Percentiles rank a stretch among this genome's conserved stretches.
phyloP scores from a whole-genome alignment of 2,888 invertebrate genomes.

The Watsonalla cultraria region DNA sequence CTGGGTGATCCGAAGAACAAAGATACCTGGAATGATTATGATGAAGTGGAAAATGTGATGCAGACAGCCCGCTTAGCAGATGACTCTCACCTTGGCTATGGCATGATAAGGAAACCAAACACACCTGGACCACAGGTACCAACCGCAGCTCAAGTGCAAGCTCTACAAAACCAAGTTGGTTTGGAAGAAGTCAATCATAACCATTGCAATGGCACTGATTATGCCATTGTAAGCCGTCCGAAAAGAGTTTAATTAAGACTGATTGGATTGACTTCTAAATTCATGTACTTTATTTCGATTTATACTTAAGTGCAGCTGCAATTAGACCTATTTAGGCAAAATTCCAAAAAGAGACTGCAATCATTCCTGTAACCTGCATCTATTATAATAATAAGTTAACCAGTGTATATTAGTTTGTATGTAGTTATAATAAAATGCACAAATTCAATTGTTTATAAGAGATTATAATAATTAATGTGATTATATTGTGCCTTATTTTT shows the following conservation, averaged over 20 bases:
- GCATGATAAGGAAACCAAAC: constrained; percentile 84
- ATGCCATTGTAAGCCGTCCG: constrained; percentile 90
- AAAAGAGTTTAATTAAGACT: constrained; percentile 84
- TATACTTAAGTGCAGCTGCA: constrained; percentile 4
- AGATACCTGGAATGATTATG: constrained; percentile 85
- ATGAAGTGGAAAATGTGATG: constrained; percentile 84
- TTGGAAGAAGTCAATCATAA: constrained; percentile 81
- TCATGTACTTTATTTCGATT: constrained; percentile 9
- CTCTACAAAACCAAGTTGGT: constrained; percentile 63
- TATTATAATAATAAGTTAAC: constrained; percentile 4
- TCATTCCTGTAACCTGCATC: constrained; percentile 40
- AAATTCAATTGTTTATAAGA: constrained; percentile 34
- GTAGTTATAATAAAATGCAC: constrained; percentile 24
- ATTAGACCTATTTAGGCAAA: constrained; percentile 9
- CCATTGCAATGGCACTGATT: constrained; percentile 86
- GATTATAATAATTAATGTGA: constrained; percentile 41
- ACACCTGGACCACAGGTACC: constrained; percentile 76
- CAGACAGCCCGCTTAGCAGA: constrained; percentile 86
- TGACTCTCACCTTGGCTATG: constrained; percentile 89
- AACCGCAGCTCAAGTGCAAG: constrained; percentile 69
- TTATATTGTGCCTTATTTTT: constrained; percentile 64
- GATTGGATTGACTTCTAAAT: constrained; percentile 44
- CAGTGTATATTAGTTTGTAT: constrained; percentile 26
- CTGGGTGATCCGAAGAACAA: constrained; percentile 62
- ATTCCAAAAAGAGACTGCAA: constrained; percentile 40